Evolutionary conservation across 2,888 invertebrate genomes (phyloP).

Genomic region (Heteromurus nitidus): DNA sequence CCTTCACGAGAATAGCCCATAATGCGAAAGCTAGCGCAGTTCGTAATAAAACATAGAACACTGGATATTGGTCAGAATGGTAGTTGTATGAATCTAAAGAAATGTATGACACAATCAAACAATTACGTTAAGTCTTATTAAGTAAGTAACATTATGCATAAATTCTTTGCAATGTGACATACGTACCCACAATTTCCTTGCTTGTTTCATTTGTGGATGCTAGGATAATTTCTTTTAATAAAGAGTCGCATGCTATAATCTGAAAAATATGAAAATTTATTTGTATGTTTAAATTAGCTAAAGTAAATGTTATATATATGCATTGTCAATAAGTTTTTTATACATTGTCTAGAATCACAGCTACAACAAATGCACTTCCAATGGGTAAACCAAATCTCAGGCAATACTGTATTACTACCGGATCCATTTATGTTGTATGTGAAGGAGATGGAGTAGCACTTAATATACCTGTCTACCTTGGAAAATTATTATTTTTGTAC

Average conservation of each 20-base stretch:
- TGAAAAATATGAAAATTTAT: conserved; percentile 27
- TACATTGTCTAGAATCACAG: conserved; percentile 63
- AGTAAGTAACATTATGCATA: neutral
- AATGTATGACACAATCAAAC: neutral
- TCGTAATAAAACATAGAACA: conserved; percentile 52
- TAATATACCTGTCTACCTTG: too few species aligned
- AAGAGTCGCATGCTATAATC: conserved; percentile 53
- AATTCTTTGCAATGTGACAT: conserved; percentile 1
- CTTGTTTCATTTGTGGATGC: conserved; percentile 29
- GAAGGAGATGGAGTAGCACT: too few species aligned
- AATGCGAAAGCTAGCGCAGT: conserved; percentile 41
- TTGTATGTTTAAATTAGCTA: too few species aligned
- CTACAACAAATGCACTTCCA: conserved; percentile 61
- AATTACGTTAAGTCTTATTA: neutral
- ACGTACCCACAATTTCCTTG: conserved; percentile 29
- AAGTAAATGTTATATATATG: too few species aligned
- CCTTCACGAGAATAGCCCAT: conserved; percentile 51
- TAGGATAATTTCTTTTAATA: conserved; percentile 56
- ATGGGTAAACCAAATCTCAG: conserved; percentile 58
- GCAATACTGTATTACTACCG: conserved; percentile 45
- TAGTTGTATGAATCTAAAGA: conserved; percentile 47
- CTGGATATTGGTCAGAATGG: conserved; percentile 52
- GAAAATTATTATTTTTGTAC: too few species aligned
- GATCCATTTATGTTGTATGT: neutral
- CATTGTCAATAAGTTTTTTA: too few species aligned